These are phyloP conservation scores for Cosmia trapezina DNA, from an alignment of 2,888 invertebrate species.

Conservation along the genomic window DNA sequence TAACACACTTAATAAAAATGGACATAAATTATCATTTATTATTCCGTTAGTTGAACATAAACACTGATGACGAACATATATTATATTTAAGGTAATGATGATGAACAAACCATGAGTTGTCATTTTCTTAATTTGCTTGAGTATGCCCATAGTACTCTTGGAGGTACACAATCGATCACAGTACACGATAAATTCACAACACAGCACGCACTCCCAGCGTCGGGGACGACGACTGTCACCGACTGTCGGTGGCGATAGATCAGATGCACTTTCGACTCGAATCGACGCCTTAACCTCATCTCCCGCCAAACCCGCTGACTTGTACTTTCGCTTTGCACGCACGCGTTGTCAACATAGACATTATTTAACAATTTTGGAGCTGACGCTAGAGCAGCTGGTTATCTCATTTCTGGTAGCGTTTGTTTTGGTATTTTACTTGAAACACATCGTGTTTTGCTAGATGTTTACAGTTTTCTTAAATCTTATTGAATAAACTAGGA, in stretches of 20 bases:
- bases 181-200: constrained; percentile 59
- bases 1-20: constrained; percentile 27
- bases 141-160: constrained; percentile 80
- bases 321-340: constrained; percentile 62
- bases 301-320: constrained; percentile 66
- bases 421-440: constrained; percentile 25
- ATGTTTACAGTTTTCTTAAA: not conserved
- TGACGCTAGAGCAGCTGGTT: constrained; percentile 39
- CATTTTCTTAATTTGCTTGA: constrained; percentile 87
- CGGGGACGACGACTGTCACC: constrained; percentile 76
- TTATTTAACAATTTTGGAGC: constrained; percentile 78
- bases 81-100: constrained; percentile 27
- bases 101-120: constrained; percentile 80
- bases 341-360: constrained; percentile 66
- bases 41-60: constrained; percentile 36
- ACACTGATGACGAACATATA: constrained; percentile 5
- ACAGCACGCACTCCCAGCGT: constrained; percentile 64
- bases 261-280: constrained; percentile 77
- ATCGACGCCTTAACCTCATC: constrained; percentile 60
- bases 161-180: constrained; percentile 51
- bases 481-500: not conserved
- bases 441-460: not conserved
- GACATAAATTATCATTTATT: constrained; percentile 27
- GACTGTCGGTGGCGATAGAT: constrained; percentile 74
- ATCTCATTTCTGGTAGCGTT: constrained; percentile 23